Evolutionary conservation across 2,113 vertebrate species (phyloP).

Genomic region (Copsychus sechellarum): DNA sequence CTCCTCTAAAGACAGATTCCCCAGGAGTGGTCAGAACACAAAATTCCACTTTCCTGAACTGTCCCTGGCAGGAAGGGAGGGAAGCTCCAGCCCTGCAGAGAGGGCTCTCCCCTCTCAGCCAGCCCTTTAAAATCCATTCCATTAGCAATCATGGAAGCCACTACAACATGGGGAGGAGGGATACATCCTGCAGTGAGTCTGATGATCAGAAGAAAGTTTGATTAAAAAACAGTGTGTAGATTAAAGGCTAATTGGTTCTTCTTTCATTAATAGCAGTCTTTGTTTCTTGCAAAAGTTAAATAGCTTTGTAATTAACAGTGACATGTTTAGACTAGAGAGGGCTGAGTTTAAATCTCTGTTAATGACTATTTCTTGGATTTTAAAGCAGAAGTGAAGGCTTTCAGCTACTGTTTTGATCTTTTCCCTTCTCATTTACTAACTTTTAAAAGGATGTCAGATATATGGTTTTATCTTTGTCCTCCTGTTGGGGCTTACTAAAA

Average conservation of each 20-base stretch:
- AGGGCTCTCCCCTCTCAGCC: not conserved
- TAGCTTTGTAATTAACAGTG: slow-evolving; percentile 58
- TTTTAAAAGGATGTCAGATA: not conserved
- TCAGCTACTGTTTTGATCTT: slow-evolving; percentile 38
- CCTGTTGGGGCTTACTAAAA: not conserved
- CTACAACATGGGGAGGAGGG: slow-evolving; percentile 20
- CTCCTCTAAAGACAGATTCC: not conserved
- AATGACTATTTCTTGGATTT: slow-evolving; percentile 45
- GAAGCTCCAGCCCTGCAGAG: not conserved
- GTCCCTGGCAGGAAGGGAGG: not conserved
- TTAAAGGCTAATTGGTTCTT: slow-evolving; percentile 46
- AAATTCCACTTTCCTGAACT: not conserved
- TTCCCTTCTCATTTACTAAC: not conserved
- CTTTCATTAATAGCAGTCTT: slow-evolving; percentile 53
- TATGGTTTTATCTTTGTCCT: not conserved
- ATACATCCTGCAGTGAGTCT: slow-evolving; percentile 33
- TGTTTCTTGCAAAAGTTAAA: slow-evolving; percentile 55
- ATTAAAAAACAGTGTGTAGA: slow-evolving; percentile 52
- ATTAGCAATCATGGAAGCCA: slow-evolving; percentile 38
- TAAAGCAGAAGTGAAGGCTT: slow-evolving; percentile 20
- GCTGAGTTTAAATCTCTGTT: slow-evolving; percentile 32
- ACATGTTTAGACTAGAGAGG: slow-evolving; percentile 30
- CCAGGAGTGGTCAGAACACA: not conserved
- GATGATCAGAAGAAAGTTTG: slow-evolving; percentile 58
- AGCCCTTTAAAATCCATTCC: slow-evolving; percentile 6